A percentile compares a stretch with the other conserved stretches of the same genome.
phyloP scores from a whole-genome alignment of 1,140 invertebrate genomes.

The Drosophila mauritiana region DNA sequence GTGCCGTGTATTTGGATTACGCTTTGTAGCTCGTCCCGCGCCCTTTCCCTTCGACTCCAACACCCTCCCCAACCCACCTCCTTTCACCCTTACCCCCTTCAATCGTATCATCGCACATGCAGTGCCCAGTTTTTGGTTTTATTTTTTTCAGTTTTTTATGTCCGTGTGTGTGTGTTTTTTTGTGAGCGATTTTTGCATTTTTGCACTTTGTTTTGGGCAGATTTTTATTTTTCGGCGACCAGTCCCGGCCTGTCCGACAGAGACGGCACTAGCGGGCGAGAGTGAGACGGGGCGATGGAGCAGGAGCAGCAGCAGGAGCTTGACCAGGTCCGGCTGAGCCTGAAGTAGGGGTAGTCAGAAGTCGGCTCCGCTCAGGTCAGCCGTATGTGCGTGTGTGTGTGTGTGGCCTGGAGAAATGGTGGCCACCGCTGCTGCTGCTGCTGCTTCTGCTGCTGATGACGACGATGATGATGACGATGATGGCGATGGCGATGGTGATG shows the following conservation, averaged over 20 bases:
- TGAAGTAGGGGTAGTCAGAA: conserved; percentile 69
- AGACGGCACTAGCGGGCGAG: conserved; percentile 10
- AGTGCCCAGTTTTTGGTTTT: conserved; percentile 31
- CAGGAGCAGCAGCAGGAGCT: conserved; percentile 24
- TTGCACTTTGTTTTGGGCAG: conserved; percentile 72
- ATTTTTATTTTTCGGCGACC: conserved; percentile 82
- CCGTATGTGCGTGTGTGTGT: conserved; percentile 21
- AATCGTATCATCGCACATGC: conserved; percentile 4
- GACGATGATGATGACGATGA: conserved; percentile 43
- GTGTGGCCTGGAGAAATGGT: conserved; percentile 16
- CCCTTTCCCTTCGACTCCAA: conserved; percentile 2
- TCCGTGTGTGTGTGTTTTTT: conserved; percentile 39
- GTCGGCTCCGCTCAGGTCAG: background rate
- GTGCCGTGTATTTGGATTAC: conserved; percentile 66
- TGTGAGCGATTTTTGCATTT: conserved; percentile 56
- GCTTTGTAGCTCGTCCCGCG: conserved; percentile 59
- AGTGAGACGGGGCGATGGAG: conserved; percentile 6
- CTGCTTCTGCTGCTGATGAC: conserved; percentile 2
- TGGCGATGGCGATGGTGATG: conserved; percentile 49
- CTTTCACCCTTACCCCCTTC: background rate
- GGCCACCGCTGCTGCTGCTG: background rate
- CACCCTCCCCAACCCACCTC: background rate
- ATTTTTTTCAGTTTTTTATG: conserved; percentile 10
- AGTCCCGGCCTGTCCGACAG: conserved; percentile 46
- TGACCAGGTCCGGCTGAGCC: conserved; percentile 47